Conservation (phyloP, 2,113 vertebrate species). For the Scopus umbretta region DNA sequence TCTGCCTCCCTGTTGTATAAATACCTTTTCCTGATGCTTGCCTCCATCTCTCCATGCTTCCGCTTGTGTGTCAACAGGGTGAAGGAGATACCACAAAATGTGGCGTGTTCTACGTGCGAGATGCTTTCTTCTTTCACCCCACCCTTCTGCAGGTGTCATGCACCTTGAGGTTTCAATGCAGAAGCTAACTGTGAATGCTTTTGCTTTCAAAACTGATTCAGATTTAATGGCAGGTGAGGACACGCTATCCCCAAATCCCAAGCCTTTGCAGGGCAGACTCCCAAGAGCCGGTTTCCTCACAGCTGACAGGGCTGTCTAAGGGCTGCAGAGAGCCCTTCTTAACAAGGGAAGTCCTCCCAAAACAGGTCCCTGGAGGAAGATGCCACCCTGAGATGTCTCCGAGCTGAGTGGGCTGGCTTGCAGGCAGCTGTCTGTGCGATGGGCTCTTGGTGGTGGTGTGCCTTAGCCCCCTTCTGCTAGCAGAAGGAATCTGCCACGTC, state of each 20-base stretch:
- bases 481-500: background rate
- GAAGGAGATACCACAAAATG: background rate
- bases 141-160: background rate
- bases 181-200: background rate
- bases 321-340: background rate
- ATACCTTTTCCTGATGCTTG: background rate
- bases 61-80: fast-evolving
- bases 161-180: background rate
- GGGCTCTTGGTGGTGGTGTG: background rate
- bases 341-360: background rate
- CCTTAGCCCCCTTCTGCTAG: fast-evolving
- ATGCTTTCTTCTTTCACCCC: background rate
- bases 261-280: background rate
- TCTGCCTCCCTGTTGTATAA: background rate
- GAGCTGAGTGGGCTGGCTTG: background rate
- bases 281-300: background rate
- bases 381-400: background rate
- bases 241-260: background rate
- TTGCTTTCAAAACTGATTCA: background rate
- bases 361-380: background rate
- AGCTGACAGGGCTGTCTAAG: background rate
- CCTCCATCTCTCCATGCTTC: background rate
- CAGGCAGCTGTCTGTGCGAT: background rate
- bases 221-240: background rate
- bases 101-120: fast-evolving